These are phyloP conservation scores for Anisognathus igniventris DNA, from an alignment of 2,797 vertebrate species.

Conservation along the genomic window DNA sequence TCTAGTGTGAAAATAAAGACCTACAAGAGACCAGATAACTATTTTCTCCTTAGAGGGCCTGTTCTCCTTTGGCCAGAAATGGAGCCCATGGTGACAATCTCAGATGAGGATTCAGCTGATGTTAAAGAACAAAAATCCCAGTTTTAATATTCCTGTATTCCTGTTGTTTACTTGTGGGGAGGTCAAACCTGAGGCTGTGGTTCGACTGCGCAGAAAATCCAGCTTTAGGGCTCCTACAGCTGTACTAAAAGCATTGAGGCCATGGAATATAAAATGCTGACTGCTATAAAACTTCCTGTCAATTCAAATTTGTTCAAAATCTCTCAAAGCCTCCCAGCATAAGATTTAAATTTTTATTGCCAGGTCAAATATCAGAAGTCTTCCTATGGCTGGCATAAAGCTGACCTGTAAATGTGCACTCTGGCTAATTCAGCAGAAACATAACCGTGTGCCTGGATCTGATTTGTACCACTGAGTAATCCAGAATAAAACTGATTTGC, in stretches of 20 bases:
- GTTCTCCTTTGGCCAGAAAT: neutral
- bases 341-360: slow-evolving; percentile 43
- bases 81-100: neutral
- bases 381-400: neutral
- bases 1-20: neutral
- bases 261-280: slow-evolving; percentile 14
- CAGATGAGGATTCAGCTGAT: neutral
- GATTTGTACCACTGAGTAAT: neutral
- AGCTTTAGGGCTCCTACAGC: neutral
- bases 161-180: neutral
- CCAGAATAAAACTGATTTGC: neutral
- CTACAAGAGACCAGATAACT: neutral
- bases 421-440: slow-evolving; percentile 37
- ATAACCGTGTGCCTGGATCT: neutral
- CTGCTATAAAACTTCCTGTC: slow-evolving; percentile 37
- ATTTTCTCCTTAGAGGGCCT: neutral
- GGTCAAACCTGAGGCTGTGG: neutral
- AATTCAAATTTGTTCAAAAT: slow-evolving; percentile 46
- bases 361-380: slow-evolving; percentile 18
- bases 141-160: neutral
- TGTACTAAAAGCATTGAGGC: neutral
- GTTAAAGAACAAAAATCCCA: neutral
- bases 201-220: slow-evolving; percentile 12
- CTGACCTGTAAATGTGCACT: slow-evolving; percentile 16
- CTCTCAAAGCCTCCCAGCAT: neutral